Conservation (phyloP, 2,888 invertebrate species). For the Caenorhabditis sulstoni region DNA sequence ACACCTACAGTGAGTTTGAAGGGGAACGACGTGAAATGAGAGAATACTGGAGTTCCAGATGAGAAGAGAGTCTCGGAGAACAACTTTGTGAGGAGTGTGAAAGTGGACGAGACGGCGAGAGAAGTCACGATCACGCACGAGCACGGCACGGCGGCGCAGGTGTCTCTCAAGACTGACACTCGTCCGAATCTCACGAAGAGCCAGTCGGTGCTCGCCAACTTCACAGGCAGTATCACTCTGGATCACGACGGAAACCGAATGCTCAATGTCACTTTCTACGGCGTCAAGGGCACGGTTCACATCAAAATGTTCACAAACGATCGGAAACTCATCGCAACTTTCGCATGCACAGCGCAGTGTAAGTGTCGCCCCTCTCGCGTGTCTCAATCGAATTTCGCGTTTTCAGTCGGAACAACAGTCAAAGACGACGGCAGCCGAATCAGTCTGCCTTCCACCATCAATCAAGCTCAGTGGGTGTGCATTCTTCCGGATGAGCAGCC, state of each 20-base stretch:
- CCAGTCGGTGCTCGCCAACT: constrained; percentile 50
- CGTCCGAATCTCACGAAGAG: constrained; percentile 59
- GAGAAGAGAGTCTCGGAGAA: constrained; percentile 50
- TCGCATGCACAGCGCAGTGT: constrained; percentile 61
- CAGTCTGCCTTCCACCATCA: constrained; percentile 53
- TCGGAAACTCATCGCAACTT: constrained; percentile 48
- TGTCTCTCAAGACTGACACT: constrained; percentile 58
- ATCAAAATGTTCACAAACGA: constrained; percentile 57
- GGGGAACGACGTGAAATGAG: background rate
- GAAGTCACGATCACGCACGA: constrained; percentile 56
- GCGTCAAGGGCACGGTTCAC: constrained; percentile 60
- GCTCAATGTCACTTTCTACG: constrained; percentile 57
- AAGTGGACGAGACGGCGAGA: constrained; percentile 47
- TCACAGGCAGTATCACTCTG: constrained; percentile 57
- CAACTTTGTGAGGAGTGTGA: constrained; percentile 50
- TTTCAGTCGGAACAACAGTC: constrained; percentile 49
- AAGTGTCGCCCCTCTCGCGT: constrained; percentile 6
- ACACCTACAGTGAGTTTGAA: constrained; percentile 36
- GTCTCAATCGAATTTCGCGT: too few species aligned
- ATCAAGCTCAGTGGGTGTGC: constrained; percentile 58
- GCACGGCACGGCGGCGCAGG: constrained; percentile 57
- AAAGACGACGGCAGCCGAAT: constrained; percentile 58
- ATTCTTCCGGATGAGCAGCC: constrained; percentile 60
- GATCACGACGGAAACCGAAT: constrained; percentile 61
- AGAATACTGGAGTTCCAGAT: constrained; percentile 17